A percentile compares a stretch with the other conserved stretches of the same genome.
Conservation (phyloP, 2,888 invertebrate genomes). For the Erynnis tages region DNA sequence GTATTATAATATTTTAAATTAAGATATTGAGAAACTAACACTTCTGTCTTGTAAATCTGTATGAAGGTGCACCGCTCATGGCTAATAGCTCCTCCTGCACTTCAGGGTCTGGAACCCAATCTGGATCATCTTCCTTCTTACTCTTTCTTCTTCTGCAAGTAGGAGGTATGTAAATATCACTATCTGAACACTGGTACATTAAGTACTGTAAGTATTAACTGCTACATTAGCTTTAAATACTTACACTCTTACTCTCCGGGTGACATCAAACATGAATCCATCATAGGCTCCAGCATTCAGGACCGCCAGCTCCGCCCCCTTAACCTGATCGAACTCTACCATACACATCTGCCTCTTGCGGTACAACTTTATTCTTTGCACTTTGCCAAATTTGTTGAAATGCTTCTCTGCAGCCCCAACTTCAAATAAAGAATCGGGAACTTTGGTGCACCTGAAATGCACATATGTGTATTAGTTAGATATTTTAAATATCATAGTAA, state of each 20-base stretch:
- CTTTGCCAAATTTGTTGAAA: constrained; percentile 87
- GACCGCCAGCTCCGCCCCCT: constrained; percentile 81
- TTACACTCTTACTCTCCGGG: constrained; percentile 73
- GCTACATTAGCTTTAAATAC: constrained; percentile 33
- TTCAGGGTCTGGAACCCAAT: constrained; percentile 84
- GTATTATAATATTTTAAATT: too few relatives aligned
- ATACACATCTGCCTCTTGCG: constrained; percentile 84
- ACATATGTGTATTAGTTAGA: too few relatives aligned
- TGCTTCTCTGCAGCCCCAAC: constrained; percentile 82
- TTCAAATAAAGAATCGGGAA: constrained; percentile 84
- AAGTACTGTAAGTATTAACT: too few relatives aligned
- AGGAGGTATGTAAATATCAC: not conserved
- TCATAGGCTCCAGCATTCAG: constrained; percentile 83
- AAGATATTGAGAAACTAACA: too few relatives aligned
- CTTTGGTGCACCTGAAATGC: constrained; percentile 82
- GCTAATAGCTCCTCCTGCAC: constrained; percentile 86
- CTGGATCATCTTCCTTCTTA: constrained; percentile 73
- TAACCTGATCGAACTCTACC: constrained; percentile 85
- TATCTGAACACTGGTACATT: too few relatives aligned
- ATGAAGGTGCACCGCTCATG: constrained; percentile 76
- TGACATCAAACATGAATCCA: constrained; percentile 83
- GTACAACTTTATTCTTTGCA: constrained; percentile 84
- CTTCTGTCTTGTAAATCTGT: constrained; percentile 55
- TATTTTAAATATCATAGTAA: too few relatives aligned
- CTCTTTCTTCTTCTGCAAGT: constrained; percentile 54